A percentile compares a stretch with the other conserved stretches of the same genome.
Conservation (phyloP, 2,888 invertebrate species). For the Brachylomia viminalis region DNA sequence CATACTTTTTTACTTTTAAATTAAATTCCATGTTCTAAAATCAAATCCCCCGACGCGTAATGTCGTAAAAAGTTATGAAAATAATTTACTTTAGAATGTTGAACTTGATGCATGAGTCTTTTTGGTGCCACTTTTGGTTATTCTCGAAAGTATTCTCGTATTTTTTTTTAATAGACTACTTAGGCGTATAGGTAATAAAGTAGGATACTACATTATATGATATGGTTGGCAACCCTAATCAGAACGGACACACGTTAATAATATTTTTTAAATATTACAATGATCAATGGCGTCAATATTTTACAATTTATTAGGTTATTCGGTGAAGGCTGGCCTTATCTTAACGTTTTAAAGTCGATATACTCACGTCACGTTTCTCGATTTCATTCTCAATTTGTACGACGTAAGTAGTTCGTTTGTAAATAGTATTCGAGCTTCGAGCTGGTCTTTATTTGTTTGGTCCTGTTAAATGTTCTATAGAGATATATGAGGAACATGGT, state of each 20-base stretch:
- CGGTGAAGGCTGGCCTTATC: constrained; percentile 80
- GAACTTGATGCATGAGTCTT: too few relatives aligned
- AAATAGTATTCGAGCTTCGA: constrained; percentile 5
- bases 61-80: too few relatives aligned
- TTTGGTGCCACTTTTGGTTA: too few relatives aligned
- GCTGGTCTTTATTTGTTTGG: constrained; percentile 8
- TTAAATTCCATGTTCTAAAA: too few relatives aligned
- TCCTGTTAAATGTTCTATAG: neutral
- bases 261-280: constrained; percentile 31
- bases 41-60: too few relatives aligned
- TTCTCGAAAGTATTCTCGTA: too few relatives aligned
- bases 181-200: too few relatives aligned
- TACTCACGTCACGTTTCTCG: constrained; percentile 48
- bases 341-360: constrained; percentile 70
- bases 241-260: constrained; percentile 30
- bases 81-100: too few relatives aligned
- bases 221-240: constrained; percentile 3
- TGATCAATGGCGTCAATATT: constrained; percentile 36
- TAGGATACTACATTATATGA: too few relatives aligned
- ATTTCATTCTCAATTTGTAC: constrained; percentile 33
- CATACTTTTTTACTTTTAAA: too few relatives aligned
- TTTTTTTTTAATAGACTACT: too few relatives aligned
- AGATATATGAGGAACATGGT: too few relatives aligned
- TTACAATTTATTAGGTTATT: constrained; percentile 75
- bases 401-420: constrained; percentile 21